Percentiles rank a stretch among this genome's conserved stretches.
phyloP scores from a whole-genome alignment of 2,888 invertebrate genomes.

The Oligia strigilis region DNA sequence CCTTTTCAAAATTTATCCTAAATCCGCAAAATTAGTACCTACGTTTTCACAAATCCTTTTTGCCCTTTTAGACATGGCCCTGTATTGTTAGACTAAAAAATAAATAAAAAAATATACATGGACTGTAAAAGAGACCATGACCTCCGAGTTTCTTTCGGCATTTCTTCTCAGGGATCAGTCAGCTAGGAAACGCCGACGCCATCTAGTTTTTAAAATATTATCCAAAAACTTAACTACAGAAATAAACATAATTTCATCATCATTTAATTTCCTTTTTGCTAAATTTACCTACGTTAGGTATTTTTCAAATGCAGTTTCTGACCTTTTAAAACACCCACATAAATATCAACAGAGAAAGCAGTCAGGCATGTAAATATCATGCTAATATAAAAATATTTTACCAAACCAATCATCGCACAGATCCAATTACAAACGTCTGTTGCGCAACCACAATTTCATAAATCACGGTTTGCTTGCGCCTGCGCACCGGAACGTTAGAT shows the following conservation, averaged over 20 bases:
- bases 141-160: background rate
- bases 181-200: background rate
- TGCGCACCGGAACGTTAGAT: constrained; percentile 58
- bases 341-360: constrained; percentile 39
- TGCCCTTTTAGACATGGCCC: background rate
- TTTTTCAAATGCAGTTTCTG: background rate
- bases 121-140: background rate
- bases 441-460: constrained; percentile 65
- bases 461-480: constrained; percentile 55
- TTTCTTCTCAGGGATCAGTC: background rate
- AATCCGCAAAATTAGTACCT: background rate
- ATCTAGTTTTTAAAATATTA: background rate
- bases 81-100: background rate
- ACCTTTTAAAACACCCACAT: background rate
- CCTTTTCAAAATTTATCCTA: background rate
- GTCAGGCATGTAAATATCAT: constrained; percentile 22
- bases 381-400: constrained; percentile 2
- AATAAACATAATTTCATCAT: background rate
- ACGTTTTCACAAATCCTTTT: background rate
- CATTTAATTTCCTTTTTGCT: background rate
- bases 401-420: constrained; percentile 53
- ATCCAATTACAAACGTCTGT: constrained; percentile 60
- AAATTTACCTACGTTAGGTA: background rate
- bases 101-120: too few species aligned
- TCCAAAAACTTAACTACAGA: background rate